Base-by-base conservation (phyloP, 2,888 invertebrate species). In the Cheilosia vulpina region DNA sequence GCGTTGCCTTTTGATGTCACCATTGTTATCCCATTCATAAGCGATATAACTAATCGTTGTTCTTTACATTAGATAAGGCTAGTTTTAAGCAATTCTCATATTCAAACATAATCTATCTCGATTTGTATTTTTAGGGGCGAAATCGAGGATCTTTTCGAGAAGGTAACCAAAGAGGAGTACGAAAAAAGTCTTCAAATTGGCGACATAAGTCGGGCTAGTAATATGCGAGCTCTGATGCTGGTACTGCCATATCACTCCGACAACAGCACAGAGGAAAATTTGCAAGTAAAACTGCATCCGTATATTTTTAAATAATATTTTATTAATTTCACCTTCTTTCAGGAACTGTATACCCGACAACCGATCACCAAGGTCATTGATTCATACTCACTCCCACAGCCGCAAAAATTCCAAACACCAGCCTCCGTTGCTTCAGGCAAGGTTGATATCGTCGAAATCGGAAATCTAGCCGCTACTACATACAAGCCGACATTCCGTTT, bases 401-500 rank as follows among this genome's bases (percentile, higher is more conserved):
- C 90, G 0, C 89, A 91, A 13, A 91, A 91, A 71, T 90, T 90
- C 9, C 87, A 90, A 1, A 90, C 91, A 0, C 89, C 90, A 41
- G 89, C 91, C 79, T 87, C 90, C 0, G 88, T 88, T 4, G 88
- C 89, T 0, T 76, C 89, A 27, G 90, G 90, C 0, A 89, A 90
- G 17, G 88, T 89, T 6, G 91, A 90, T 9, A 89, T 89, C 13
- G 88, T 89, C 1, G 73, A 90, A 4, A 65, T 88, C 19, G 88
- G 88, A 0, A 92, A 92, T 31, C 84, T 91, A 43, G 91, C 90
- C n/a, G 92, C 92, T 24, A 93, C 93, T 6, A 93, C 94, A 1
- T 93, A 93, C 87, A 92, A 92, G 71, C 93, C 93, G 6, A 93
- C 92, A 7, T 89, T 92, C 47, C 92, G 85, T 4, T 11, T 87